Evolutionary conservation across 64 coral and sea anemone species (phyloP).

Genomic region (Acropora yongei): DNA sequence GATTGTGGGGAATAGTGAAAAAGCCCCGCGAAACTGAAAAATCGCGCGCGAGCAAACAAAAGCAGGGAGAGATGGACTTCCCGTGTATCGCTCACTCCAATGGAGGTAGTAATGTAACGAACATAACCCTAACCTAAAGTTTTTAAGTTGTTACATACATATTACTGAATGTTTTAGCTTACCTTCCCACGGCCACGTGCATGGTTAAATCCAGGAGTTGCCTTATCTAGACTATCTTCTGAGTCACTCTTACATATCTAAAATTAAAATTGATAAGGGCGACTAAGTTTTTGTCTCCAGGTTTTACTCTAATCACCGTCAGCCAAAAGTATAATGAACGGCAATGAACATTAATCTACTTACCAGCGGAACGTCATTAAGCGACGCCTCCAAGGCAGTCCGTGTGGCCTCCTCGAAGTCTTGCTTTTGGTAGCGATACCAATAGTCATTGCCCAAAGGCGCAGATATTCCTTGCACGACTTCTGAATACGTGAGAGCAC

Average conservation of each 20-base stretch:
- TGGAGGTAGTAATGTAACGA: not conserved
- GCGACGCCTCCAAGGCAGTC: not conserved
- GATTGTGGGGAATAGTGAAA: conserved; percentile 20
- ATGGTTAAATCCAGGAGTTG: not conserved
- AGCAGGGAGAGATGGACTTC: conserved; percentile 2
- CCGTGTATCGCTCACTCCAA: not conserved
- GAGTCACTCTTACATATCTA: not conserved
- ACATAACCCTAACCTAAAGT: conserved; percentile 4
- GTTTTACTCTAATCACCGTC: not conserved
- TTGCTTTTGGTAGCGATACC: not conserved
- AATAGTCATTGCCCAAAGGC: too few species aligned
- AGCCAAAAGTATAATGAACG: not conserved
- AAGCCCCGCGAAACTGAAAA: not conserved
- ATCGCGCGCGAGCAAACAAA: conserved; percentile 19
- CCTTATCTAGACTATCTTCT: not conserved
- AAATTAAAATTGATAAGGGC: conserved; percentile 7
- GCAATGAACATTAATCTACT: not conserved
- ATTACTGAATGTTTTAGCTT: not conserved
- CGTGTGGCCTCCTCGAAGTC: not conserved
- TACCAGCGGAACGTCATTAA: too few species aligned
- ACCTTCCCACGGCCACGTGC: not conserved
- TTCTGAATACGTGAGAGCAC: too few species aligned
- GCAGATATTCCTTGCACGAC: too few species aligned
- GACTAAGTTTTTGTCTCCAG: not conserved
- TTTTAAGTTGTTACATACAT: not conserved